These are phyloP conservation scores for Drosophila serrata DNA, from an alignment of 1,140 invertebrate genomes.

Conservation along the genomic window DNA sequence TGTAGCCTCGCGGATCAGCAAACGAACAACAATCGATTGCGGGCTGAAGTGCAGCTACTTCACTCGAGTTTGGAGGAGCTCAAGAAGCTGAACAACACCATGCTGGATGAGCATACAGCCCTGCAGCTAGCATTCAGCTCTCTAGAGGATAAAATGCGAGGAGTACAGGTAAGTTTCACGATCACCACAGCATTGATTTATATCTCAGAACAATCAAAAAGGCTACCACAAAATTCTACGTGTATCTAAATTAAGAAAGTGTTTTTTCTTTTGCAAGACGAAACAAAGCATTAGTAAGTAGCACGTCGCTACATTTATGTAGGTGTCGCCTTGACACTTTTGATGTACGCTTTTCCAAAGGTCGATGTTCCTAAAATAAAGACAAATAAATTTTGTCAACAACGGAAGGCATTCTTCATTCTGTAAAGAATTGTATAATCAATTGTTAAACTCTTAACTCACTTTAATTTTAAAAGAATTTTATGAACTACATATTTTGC, in stretches of 20 bases:
- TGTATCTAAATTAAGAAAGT: constrained; percentile 26
- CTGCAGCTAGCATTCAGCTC: constrained; percentile 95
- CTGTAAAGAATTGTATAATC: neutral
- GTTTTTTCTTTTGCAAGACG: neutral
- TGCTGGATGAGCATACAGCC: constrained; percentile 98
- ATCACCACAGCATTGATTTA: constrained; percentile 12
- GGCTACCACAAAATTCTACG: constrained; percentile 17
- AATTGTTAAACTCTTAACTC: neutral
- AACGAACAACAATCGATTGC: constrained; percentile 88
- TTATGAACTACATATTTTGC: neutral
- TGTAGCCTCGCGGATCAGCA: constrained; percentile 91
- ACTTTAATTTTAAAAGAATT: neutral
- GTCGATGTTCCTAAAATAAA: constrained; percentile 8
- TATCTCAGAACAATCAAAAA: neutral
- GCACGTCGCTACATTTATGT: neutral
- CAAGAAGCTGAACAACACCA: constrained; percentile 93
- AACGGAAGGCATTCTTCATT: neutral
- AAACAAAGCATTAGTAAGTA: constrained; percentile 7
- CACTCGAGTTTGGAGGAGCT: constrained; percentile 89
- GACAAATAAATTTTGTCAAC: constrained; percentile 1
- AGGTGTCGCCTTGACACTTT: constrained; percentile 5
- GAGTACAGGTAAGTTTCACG: constrained; percentile 89
- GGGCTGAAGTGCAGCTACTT: constrained; percentile 89
- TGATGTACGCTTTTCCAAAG: constrained; percentile 9
- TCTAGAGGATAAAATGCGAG: constrained; percentile 95